A percentile compares a stretch with the other conserved stretches of the same genome.
phyloP scores from a whole-genome alignment of 1,140 invertebrate genomes.

The Saccostrea cuccullata region DNA sequence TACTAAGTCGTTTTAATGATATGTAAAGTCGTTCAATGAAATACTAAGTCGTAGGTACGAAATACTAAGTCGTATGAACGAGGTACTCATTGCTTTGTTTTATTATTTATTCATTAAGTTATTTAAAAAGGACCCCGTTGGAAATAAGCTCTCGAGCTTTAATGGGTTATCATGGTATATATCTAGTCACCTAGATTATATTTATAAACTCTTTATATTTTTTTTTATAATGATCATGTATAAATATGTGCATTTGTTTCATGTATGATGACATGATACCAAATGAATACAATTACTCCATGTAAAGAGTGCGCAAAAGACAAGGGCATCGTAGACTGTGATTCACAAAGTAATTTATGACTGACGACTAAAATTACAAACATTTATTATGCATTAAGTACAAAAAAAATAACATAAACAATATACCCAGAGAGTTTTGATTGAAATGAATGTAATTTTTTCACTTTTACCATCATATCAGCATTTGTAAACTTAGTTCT shows the following conservation, averaged over 20 bases:
- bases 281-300: background rate
- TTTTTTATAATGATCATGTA: background rate
- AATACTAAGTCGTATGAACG: too few species aligned
- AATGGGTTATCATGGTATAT: slow-evolving; percentile 10
- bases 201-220: slow-evolving; percentile 17
- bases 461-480: slow-evolving; percentile 10
- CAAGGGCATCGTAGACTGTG: background rate
- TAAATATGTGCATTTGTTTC: background rate
- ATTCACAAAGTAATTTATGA: slow-evolving; percentile 4
- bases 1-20: background rate
- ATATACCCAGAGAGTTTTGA: slow-evolving; percentile 10
- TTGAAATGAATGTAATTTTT: background rate
- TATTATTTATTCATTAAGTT: slow-evolving; percentile 4
- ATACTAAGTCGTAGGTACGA: too few species aligned
- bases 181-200: slow-evolving; percentile 13
- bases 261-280: too few species aligned
- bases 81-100: slow-evolving; percentile 2
- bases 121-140: slow-evolving; percentile 5
- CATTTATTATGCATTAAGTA: slow-evolving; percentile 17
- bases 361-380: slow-evolving; percentile 2
- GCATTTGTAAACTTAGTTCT: background rate
- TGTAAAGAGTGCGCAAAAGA: background rate
- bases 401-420: background rate
- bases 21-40: background rate
- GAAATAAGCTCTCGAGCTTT: background rate